Percentiles rank a stretch among this genome's conserved stretches.
These are phyloP conservation scores for Epicauta chinensis DNA, from an alignment of 1,140 invertebrate species.

Conservation along the genomic window DNA sequence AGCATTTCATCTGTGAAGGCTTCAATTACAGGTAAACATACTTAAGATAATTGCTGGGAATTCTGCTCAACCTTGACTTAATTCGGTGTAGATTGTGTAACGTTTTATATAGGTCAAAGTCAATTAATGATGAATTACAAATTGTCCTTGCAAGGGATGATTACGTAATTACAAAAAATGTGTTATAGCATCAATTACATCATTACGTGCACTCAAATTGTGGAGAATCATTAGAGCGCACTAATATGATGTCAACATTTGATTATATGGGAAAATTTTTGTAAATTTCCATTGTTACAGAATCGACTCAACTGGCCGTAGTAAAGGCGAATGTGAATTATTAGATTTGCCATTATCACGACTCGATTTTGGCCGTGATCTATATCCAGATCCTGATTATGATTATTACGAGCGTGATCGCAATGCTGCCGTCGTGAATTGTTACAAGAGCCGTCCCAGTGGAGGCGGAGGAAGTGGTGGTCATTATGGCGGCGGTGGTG, in stretches of 20 bases:
- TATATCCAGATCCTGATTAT: slow-evolving; percentile 60
- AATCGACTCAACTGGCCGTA: slow-evolving; percentile 54
- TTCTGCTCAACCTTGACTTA: background rate
- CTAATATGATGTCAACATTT: slow-evolving; percentile 4
- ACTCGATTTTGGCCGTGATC: slow-evolving; percentile 56
- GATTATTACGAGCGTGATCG: slow-evolving; percentile 71
- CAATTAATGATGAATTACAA: background rate
- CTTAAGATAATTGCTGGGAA: background rate
- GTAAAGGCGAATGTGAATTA: slow-evolving; percentile 65
- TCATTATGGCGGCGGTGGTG: background rate
- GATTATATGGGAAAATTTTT: slow-evolving; percentile 2
- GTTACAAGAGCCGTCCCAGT: slow-evolving; percentile 22
- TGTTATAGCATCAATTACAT: background rate
- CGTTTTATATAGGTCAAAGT: background rate
- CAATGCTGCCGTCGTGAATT: slow-evolving; percentile 45
- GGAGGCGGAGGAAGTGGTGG: background rate
- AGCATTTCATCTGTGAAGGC: slow-evolving; percentile 67
- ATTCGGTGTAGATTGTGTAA: too few species aligned
- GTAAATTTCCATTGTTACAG: slow-evolving; percentile 39
- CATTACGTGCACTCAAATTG: slow-evolving; percentile 12
- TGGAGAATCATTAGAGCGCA: slow-evolving; percentile 4
- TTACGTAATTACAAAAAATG: background rate
- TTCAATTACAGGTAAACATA: slow-evolving; percentile 68
- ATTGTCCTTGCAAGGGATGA: background rate
- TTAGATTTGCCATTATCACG: slow-evolving; percentile 59